Evolutionary conservation across 2,797 vertebrate species (phyloP).

Genomic region (Oryzias sinensis): DNA sequence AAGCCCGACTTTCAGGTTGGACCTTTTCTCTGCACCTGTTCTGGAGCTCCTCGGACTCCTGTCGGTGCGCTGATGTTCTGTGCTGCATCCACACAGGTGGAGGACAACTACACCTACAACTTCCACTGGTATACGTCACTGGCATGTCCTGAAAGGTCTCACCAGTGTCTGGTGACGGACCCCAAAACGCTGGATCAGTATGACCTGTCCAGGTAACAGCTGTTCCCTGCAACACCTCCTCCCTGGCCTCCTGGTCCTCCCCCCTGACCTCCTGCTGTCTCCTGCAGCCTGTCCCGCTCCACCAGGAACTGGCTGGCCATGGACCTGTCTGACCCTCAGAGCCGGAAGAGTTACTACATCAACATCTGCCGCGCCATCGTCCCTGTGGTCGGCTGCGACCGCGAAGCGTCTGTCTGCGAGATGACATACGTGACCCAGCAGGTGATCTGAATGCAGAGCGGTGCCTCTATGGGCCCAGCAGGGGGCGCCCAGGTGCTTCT

Average conservation of each 20-base stretch:
- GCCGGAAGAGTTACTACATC: slow-evolving; percentile 86
- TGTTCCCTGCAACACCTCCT: background rate
- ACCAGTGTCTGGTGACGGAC: slow-evolving; percentile 91
- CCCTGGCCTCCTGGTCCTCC: background rate
- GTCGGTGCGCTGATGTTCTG: background rate
- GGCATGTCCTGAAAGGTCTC: slow-evolving; percentile 87
- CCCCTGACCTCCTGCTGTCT: background rate
- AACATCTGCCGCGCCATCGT: slow-evolving; percentile 89
- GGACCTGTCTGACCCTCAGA: slow-evolving; percentile 64
- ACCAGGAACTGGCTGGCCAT: slow-evolving; percentile 85
- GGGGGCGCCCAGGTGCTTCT: too few relatives aligned
- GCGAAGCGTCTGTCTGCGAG: slow-evolving; percentile 85
- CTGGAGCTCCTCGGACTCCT: background rate
- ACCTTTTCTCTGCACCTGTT: background rate
- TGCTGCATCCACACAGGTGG: slow-evolving; percentile 69
- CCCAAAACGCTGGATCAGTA: slow-evolving; percentile 85
- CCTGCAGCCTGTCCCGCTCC: slow-evolving; percentile 82
- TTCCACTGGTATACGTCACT: slow-evolving; percentile 95
- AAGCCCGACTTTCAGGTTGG: slow-evolving; percentile 89
- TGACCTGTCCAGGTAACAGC: slow-evolving; percentile 88
- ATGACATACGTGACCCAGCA: slow-evolving; percentile 70
- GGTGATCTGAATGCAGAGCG: slow-evolving; percentile 55
- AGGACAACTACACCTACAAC: slow-evolving; percentile 90
- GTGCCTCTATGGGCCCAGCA: too few relatives aligned
- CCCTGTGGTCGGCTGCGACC: slow-evolving; percentile 84